Evolutionary conservation across 2,797 vertebrate species (phyloP).

Genomic region (Gambusia yucatana): DNA sequence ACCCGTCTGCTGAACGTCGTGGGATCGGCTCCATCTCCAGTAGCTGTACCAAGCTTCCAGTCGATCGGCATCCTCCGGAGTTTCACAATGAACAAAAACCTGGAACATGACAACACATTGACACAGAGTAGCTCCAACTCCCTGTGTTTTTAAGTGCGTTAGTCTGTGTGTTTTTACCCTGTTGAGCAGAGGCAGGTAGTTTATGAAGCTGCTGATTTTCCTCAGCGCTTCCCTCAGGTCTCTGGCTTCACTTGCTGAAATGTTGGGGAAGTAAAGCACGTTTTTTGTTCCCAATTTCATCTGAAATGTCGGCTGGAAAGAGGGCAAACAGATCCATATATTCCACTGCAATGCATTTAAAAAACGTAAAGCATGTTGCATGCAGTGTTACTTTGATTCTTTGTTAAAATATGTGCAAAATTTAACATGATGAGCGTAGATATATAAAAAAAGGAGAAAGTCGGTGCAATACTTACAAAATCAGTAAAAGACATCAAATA

Average conservation of each 20-base stretch:
- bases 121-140: not conserved
- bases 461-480: slow-evolving; percentile 42
- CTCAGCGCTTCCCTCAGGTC: slow-evolving; percentile 25
- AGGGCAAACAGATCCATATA: not conserved
- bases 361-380: not conserved
- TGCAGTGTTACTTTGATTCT: not conserved
- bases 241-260: slow-evolving; percentile 11
- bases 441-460: not conserved
- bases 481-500: slow-evolving; percentile 28
- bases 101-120: slow-evolving; percentile 8
- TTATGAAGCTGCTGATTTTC: not conserved
- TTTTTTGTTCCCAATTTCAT: fast-evolving
- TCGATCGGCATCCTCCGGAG: slow-evolving; percentile 9
- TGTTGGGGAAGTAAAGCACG: slow-evolving; percentile 41
- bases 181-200: slow-evolving; percentile 64
- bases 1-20: slow-evolving; percentile 17
- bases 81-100: slow-evolving; percentile 61
- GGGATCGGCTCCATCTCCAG: not conserved
- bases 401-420: not conserved
- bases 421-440: not conserved
- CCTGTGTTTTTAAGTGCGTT: too few relatives aligned
- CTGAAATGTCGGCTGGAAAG: not conserved
- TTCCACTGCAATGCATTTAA: not conserved
- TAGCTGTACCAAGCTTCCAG: slow-evolving; percentile 57
- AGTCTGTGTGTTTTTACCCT: slow-evolving; percentile 45